Evolutionary conservation across 2,797 vertebrate species (phyloP), one percentile per base, ranked within the genome.

Genomic region (Trematomus bernacchii): DNA sequence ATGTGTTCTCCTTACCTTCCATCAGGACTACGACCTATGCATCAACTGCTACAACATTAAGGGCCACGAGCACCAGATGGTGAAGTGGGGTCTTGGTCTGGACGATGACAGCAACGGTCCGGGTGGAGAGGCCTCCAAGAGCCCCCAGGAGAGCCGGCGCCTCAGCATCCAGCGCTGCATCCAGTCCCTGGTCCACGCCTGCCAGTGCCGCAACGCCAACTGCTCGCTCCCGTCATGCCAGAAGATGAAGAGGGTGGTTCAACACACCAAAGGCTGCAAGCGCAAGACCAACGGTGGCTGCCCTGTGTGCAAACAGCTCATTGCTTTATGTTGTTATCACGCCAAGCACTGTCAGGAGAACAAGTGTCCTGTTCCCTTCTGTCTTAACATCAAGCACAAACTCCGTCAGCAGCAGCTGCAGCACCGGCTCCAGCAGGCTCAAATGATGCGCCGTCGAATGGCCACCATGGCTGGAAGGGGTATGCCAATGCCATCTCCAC

Each of bases 331-430:
- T 94, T 99, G 98, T 95, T 99, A 99, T 94, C 98, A 99, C 0
- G 98, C 98, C 92, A 99, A 99, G 94, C 98, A 99, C 96, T 99
- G 98, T 96, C 98, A 99, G 91, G 98, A 99, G 94, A 99, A 98
- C 95, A 99, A 99, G 94, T 99, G 98, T 92, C 98, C 98, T 0
- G 98, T 99, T 89, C 98, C 98, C 83, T 99, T 99, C 96, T 99
- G 98, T 93, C 96, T 98, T 92, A 99, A 99, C 91, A 99, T 99
- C 93, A 99, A 99, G 95, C 97, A 99, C 90, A 99, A 99, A 92
- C 96, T 99, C 67, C 96, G 96, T 73, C 98, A 99, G 94, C 98
- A 99, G 94, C 98, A 99, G 96, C 95, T 99, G 89, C 98, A 99
- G 89, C 98, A 99, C 72, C 94, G 98, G 84, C 96, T 99, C 77